A percentile compares a stretch with the other conserved stretches of the same genome.
Evolutionary conservation across 2,113 vertebrate species (phyloP).

Genomic region (Tragelaphus scriptus): DNA sequence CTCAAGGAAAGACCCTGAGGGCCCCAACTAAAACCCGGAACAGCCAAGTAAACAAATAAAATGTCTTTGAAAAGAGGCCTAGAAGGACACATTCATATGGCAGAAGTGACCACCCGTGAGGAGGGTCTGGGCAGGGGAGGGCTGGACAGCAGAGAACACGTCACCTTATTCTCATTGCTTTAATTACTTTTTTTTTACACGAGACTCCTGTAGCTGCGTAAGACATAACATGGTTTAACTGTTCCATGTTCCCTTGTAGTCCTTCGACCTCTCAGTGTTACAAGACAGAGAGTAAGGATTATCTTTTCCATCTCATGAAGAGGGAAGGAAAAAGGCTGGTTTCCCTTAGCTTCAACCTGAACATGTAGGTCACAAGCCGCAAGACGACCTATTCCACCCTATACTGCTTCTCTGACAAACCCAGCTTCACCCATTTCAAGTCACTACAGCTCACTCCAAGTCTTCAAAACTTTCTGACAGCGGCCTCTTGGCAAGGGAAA

Average conservation of each 20-base stretch:
- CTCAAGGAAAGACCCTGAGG: background rate
- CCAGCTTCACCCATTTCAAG: background rate
- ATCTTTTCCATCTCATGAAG: background rate
- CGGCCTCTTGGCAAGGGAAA: background rate
- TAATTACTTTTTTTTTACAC: background rate
- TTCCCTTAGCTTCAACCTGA: background rate
- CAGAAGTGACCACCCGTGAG: background rate
- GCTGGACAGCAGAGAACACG: background rate
- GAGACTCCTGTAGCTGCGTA: background rate
- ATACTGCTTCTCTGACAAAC: background rate
- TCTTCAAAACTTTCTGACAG: background rate
- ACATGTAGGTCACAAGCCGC: background rate
- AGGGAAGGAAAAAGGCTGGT: background rate
- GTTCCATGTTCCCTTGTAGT: background rate
- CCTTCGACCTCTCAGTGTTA: background rate
- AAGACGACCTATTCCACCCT: background rate
- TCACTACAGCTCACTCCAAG: background rate
- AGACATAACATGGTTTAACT: background rate
- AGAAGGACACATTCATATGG: background rate
- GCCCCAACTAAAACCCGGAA: background rate
- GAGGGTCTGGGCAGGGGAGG: background rate
- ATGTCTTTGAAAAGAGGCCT: background rate
- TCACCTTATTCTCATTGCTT: background rate
- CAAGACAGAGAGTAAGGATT: background rate
- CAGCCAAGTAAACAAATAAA: background rate